Evolutionary conservation across 2,797 vertebrate genomes (phyloP).

Genomic region (Acanthornis magna): DNA sequence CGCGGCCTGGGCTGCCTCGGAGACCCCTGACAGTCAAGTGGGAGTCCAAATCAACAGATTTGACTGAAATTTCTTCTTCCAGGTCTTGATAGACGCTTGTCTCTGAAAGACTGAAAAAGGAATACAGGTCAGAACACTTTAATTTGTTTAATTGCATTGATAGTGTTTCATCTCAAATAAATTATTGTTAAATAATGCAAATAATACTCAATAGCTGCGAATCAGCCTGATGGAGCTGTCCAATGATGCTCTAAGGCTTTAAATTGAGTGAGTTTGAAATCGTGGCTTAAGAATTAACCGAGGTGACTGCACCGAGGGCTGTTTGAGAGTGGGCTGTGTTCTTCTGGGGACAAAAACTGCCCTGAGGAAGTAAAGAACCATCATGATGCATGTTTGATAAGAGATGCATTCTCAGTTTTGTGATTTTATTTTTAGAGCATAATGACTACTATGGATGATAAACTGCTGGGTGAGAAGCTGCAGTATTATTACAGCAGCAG

Average conservation of each 20-base stretch:
- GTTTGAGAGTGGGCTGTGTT: neutral
- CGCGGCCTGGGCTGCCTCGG: neutral
- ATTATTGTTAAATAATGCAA: neutral
- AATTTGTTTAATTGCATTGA: neutral
- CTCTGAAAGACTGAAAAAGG: neutral
- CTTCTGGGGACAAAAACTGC: neutral
- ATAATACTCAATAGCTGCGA: neutral
- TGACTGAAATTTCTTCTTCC: neutral
- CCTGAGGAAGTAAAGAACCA: neutral
- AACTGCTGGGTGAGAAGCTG: slow-evolving; percentile 94
- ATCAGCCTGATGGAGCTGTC: neutral
- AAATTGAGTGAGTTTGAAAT: neutral
- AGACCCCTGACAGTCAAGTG: neutral
- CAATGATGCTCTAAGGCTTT: neutral
- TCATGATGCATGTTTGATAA: fast-evolving
- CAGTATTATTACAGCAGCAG: slow-evolving; percentile 99
- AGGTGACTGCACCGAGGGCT: fast-evolving
- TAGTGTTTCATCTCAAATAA: neutral
- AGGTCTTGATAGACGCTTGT: neutral
- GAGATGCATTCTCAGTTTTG: neutral
- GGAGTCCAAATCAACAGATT: neutral
- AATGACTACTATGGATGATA: slow-evolving; percentile 96
- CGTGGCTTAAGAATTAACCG: neutral
- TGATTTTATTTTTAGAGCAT: neutral
- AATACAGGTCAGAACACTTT: slow-evolving; percentile 1